Percentiles rank a stretch among this genome's conserved stretches.
Conservation (phyloP, 1,140 invertebrate species). For the Leptonema lineaticorne region DNA sequence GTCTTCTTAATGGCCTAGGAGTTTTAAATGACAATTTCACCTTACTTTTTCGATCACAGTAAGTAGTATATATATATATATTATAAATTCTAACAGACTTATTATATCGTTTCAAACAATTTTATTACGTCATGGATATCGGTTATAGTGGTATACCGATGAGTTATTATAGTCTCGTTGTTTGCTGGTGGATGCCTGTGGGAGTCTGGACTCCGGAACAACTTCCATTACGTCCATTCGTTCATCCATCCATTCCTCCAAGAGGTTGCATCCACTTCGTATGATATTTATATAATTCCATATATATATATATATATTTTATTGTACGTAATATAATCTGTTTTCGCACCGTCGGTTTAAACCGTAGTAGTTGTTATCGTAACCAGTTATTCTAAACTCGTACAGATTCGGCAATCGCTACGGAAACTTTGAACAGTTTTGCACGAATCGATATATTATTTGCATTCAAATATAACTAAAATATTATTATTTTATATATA, state of each 20-base stretch:
- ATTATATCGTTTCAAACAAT: too few species aligned
- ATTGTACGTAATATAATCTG: neutral
- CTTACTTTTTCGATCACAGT: too few species aligned
- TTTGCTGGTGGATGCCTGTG: neutral
- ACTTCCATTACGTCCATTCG: neutral
- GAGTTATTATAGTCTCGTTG: neutral
- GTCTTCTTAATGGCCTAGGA: too few species aligned
- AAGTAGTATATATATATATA: too few species aligned
- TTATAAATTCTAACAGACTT: too few species aligned
- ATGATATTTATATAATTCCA: too few species aligned
- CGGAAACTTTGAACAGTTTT: neutral
- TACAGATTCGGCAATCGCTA: neutral
- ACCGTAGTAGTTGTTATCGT: conserved; percentile 3
- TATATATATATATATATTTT: too few species aligned
- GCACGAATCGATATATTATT: neutral
- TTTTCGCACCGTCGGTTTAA: neutral
- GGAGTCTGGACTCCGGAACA: neutral
- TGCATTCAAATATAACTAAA: neutral
- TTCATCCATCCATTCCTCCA: neutral
- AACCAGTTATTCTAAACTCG: conserved; percentile 16
- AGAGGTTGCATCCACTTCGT: neutral
- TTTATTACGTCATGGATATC: too few species aligned
- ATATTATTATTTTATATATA: too few species aligned
- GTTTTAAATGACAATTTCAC: too few species aligned
- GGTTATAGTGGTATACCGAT: too few species aligned